Evolutionary conservation across 2,113 vertebrate genomes (phyloP).

Genomic region (Leuciscus idus): DNA sequence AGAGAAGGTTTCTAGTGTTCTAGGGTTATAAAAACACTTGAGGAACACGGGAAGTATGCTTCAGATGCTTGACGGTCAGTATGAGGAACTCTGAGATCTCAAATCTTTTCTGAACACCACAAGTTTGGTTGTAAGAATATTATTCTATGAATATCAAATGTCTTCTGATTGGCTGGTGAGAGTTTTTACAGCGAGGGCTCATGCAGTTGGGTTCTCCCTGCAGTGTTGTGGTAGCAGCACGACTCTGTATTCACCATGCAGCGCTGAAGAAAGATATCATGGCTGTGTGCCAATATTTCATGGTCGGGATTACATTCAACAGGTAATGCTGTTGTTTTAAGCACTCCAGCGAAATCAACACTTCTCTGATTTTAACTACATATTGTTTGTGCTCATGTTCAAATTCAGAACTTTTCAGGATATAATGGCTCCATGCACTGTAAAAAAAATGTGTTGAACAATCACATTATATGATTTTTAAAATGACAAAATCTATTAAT

Average conservation of each 20-base stretch:
- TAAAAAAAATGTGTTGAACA: background rate
- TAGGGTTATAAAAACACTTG: background rate
- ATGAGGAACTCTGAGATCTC: background rate
- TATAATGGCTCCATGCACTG: background rate
- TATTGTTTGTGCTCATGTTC: slow-evolving; percentile 32
- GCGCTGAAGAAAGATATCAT: slow-evolving; percentile 77
- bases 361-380: slow-evolving; percentile 47
- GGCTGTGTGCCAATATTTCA: slow-evolving; percentile 75
- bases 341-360: slow-evolving; percentile 67
- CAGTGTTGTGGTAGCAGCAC: slow-evolving; percentile 74
- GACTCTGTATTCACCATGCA: slow-evolving; percentile 52
- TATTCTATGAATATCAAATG: background rate
- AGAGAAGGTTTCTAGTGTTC: background rate
- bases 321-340: slow-evolving; percentile 79
- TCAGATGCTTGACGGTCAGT: slow-evolving; percentile 5
- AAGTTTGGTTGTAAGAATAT: background rate
- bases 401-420: slow-evolving; percentile 40
- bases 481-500: background rate
- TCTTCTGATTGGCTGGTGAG: slow-evolving; percentile 38
- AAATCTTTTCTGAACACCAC: background rate
- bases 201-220: slow-evolving; percentile 75
- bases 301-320: slow-evolving; percentile 75
- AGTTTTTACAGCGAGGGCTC: slow-evolving; percentile 72
- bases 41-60: background rate
- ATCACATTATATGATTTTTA: background rate